Base-by-base conservation (phyloP, 2,888 invertebrate species). In the Pocota personata region DNA sequence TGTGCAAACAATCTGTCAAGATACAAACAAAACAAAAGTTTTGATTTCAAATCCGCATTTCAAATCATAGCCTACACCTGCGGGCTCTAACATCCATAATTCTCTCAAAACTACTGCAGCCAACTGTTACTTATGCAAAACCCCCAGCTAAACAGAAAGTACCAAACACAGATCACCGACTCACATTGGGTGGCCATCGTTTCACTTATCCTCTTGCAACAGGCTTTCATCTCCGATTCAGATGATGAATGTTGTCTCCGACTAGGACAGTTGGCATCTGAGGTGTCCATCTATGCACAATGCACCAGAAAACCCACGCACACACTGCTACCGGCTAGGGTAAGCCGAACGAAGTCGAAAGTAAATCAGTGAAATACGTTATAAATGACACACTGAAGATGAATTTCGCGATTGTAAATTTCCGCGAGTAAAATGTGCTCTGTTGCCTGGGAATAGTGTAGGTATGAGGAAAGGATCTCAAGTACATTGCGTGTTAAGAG, bases 121-220 rank as follows among this genome's bases (percentile, higher is more conserved):
- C 37, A 64, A 62, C 58, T 40, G 52, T 52, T 35, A 76, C 66
- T 78, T 77, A 78, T 77, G 78, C 78, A 72, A 72, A 77, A 52
- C 62, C 55, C 37, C 72, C 72, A 46, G 46, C 46, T 75, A 64
- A n/a, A 66, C 58, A 79, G 67, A 62, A 69, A 82, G 76, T 82
- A 71, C 48, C 35, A 62, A 50, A 69, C 50, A 64, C 37, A 79
- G 30, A 62, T 32, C 32, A 64, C 43, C 14, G 30, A 19, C 52
- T 72, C 79, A 35, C 83, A 62, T 83, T 83, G 83, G 83, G 83
- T 83, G 83, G 83, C 37, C 83, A 62, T 79, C 79, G 82, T 83
- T 82, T 77, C 77, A 77, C 82, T 79, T 67, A 64, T 66, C 72
- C 64, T 60, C 72, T 48, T 73, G 16, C 73, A 67, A 55, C 67